Conservation (phyloP, 2,797 vertebrate species). For the Pseudomugil gertrudae region DNA sequence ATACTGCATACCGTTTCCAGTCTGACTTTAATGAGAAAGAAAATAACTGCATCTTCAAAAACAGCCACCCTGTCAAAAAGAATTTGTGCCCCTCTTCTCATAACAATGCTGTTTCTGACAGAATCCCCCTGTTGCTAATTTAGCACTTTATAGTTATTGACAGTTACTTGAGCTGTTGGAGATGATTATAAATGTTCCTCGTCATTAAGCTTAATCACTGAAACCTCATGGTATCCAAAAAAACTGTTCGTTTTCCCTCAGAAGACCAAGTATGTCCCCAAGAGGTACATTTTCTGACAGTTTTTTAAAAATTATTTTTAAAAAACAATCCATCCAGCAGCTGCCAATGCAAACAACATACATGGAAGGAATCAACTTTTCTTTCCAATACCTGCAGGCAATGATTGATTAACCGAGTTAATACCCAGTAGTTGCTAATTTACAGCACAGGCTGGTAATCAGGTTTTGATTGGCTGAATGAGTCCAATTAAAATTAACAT, state of each 20-base stretch:
- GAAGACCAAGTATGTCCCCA: conserved; percentile 30
- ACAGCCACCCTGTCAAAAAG: background rate
- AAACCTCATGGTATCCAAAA: conserved; percentile 22
- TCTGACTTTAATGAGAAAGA: conserved; percentile 1
- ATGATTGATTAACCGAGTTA: conserved; percentile 69
- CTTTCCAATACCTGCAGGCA: conserved; percentile 66
- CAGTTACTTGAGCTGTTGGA: conserved; percentile 7
- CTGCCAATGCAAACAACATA: conserved; percentile 74
- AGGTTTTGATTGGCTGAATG: conserved; percentile 68
- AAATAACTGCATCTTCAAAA: conserved; percentile 10
- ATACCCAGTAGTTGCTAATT: conserved; percentile 75
- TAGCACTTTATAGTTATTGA: conserved; percentile 9
- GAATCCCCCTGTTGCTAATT: conserved; percentile 14
- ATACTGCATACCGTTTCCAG: conserved; percentile 15
- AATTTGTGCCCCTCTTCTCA: conserved; percentile 9
- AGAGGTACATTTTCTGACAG: conserved; percentile 15
- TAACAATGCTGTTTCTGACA: background rate
- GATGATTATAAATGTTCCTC: conserved; percentile 16
- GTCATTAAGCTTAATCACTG: conserved; percentile 14
- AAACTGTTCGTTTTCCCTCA: conserved; percentile 3
- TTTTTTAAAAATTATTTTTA: conserved; percentile 16
- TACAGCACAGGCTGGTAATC: conserved; percentile 67
- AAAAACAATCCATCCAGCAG: conserved; percentile 12
- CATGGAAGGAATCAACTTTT: conserved; percentile 68
- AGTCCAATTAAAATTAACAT: conserved; percentile 40